Evolutionary conservation across 1,140 invertebrate genomes (phyloP), one percentile per base, ranked within the genome.

Genomic region (Diuraphis noxia): DNA sequence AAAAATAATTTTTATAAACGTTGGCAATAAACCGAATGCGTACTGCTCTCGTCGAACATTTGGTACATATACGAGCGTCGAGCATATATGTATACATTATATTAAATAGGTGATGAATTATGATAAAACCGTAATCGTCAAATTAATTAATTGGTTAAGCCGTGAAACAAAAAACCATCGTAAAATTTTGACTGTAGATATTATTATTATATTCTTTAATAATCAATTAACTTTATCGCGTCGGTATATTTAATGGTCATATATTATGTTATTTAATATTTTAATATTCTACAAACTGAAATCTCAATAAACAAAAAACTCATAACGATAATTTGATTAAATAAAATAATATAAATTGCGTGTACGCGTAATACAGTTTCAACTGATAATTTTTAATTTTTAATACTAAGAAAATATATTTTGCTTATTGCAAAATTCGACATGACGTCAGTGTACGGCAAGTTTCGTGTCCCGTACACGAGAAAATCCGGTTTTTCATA

Each of bases 151-250:
- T 86, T 52, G 85, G 85, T 36, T 49, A 25, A 49, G 25, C 49
- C 23, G 8, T 13, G 46, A 52, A 49, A 46, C 34, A 30, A 72
- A 72, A 72, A 63, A 23, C 43, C 21, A 52, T 38, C 17, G 25
- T 82, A 34, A 30, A 86, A 25, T 52, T 86, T 52, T 52, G 34
- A 52, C 36, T 52, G 34, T 86, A 30, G 21, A 85, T 46, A 46
- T 85, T 43, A n/a, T n/a, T 38, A 84, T 77, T 34, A 81, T 81
- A 82, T 41, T 82, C 81, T 40, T 30, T 41, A 82, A 82, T 82
- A 82, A 41, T 82, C 36, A 49, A 85, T 85, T 85, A 85, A 85
- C n/a, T n/a, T 85, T 85, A 85, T 85, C 82, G 41, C 41, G 82
- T 43, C 36, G 82, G 82, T 85, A 13, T 79, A 81, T 81, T 81